phyloP scores from a whole-genome alignment of 2,113 vertebrate species.

The Xiphophorus hellerii region DNA sequence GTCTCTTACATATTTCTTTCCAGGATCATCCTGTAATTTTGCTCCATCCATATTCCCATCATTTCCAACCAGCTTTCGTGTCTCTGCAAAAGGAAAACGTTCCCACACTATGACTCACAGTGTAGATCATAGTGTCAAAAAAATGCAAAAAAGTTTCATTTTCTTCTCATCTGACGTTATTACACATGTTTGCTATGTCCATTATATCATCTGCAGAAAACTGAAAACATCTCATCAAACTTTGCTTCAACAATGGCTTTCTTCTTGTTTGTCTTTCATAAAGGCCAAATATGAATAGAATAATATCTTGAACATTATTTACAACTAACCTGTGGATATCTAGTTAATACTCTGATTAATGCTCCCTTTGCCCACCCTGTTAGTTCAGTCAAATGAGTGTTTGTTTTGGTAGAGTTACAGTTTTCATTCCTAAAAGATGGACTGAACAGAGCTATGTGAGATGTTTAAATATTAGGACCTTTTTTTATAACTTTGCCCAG shows the following conservation, averaged over 20 bases:
- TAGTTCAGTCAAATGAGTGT: background rate
- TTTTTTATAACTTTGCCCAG: background rate
- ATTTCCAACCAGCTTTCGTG: background rate
- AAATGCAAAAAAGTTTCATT: background rate
- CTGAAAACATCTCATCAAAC: background rate
- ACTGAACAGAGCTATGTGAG: background rate
- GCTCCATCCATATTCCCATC: background rate
- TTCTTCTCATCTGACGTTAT: background rate
- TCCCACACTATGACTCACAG: background rate
- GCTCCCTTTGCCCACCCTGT: too few relatives aligned
- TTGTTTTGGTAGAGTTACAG: background rate
- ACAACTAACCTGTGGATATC: background rate
- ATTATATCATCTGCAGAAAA: background rate
- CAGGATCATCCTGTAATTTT: background rate
- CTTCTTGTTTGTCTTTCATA: background rate
- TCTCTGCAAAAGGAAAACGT: background rate
- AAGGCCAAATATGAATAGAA: background rate
- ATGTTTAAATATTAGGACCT: background rate
- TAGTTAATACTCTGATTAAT: too few relatives aligned
- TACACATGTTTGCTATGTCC: background rate
- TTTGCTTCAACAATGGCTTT: background rate
- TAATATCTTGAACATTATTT: background rate
- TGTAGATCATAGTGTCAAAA: background rate
- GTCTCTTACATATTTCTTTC: background rate
- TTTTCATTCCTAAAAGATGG: background rate